Evolutionary conservation across 1,140 invertebrate species (phyloP), one percentile per base, ranked within the genome.

Genomic region (Hypothenemus hampei): DNA sequence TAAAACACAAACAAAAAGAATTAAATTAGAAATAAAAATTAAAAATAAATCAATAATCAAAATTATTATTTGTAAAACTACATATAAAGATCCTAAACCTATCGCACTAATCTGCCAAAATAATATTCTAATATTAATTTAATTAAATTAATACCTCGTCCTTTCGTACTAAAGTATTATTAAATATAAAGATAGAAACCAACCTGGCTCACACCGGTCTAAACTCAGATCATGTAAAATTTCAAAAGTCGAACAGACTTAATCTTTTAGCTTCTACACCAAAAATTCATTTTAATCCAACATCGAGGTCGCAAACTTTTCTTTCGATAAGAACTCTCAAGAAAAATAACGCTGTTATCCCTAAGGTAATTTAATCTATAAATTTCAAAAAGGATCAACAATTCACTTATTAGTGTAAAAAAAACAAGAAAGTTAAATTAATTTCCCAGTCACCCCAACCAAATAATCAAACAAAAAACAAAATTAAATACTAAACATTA

Each of bases 151-250:
- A 65, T 73, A 69, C 61, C 64, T 66, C 68, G 62, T 82, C 80
- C 80, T 83, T 83, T 82, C 78, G 80, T 83, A 83, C 78, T 79
- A 82, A 76, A 76, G 73, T 73, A 73, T 72, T 66, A 60, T 62
- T 69, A 63, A 59, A 64, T 67, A 74, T 46, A 78, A 75, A 80
- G 78, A 82, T 83, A 85, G 77, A 85, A 85, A 81, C 82, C 79
- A 77, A 85, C 79, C 82, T 85, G 81, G 80, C 78, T 84, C 68
- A 82, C 80, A 71, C 79, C 81, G 79, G 77, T 83, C 73, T 83
- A 75, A 83, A 85, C 82, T 85, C 81, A 85, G 78, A 84, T 85
- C 81, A 84, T 83, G 83, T 85, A 84, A 81, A 73, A 78, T 75
- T 81, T 83, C 78, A 82, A 84, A 77, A 76, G 80, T 83, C 81